These are phyloP conservation scores for Poecilia picta DNA, from an alignment of 2,797 vertebrate genomes.

Conservation along the genomic window DNA sequence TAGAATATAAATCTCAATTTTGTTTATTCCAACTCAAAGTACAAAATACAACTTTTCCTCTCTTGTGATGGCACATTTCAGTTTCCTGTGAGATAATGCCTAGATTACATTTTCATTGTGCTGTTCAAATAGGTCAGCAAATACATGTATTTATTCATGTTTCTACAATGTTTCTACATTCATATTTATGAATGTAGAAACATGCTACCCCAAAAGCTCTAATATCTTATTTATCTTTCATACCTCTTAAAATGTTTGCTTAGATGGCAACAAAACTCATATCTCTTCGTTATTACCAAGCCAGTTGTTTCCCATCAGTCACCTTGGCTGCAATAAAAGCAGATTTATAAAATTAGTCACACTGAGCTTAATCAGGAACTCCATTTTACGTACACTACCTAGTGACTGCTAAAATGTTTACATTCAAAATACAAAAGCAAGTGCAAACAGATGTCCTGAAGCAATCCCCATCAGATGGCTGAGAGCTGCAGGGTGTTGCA, in stretches of 20 bases:
- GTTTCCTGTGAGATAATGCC: neutral
- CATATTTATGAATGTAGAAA: neutral
- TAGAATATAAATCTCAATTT: too few species aligned
- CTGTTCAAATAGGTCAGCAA: neutral
- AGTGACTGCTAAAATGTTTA: neutral
- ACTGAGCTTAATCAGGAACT: slow-evolving; percentile 22
- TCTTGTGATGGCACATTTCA: neutral
- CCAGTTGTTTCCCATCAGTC: slow-evolving; percentile 54
- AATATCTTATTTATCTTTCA: slow-evolving; percentile 22
- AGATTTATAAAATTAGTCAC: slow-evolving; percentile 44
- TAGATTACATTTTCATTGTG: neutral
- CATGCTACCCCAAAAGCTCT: neutral
- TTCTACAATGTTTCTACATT: too few species aligned
- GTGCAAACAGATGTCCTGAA: neutral
- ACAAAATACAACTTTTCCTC: neutral
- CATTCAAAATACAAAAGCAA: neutral
- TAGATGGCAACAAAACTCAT: slow-evolving; percentile 46
- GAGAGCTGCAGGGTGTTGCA: slow-evolving; percentile 25
- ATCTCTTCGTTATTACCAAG: slow-evolving; percentile 18
- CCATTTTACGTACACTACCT: slow-evolving; percentile 34
- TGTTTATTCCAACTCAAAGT: too few species aligned
- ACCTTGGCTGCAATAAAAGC: neutral
- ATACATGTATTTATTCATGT: neutral
- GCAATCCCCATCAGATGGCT: neutral
- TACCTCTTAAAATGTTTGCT: slow-evolving; percentile 67